Conservation (phyloP, 2,888 invertebrate genomes). For the Andrena chrysosceles region DNA sequence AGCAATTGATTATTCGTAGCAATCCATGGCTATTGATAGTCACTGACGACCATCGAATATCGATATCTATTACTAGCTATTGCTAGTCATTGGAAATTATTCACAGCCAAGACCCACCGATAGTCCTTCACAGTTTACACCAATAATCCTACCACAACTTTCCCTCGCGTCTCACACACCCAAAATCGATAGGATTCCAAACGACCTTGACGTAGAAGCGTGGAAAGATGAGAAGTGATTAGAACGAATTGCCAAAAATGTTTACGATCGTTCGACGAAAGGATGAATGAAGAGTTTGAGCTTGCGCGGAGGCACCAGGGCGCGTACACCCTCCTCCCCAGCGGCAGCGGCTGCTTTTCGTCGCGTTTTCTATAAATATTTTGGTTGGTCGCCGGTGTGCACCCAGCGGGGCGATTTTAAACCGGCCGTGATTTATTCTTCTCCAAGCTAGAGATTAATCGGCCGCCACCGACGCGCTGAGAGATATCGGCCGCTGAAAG, state of each 20-base stretch:
- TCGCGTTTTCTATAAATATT: conserved; percentile 54
- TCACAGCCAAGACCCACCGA: too few species aligned
- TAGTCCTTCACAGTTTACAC: too few species aligned
- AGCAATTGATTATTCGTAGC: too few species aligned
- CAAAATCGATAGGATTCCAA: too few species aligned
- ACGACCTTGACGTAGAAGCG: too few species aligned
- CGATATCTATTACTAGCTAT: too few species aligned
- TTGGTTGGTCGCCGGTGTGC: conserved; percentile 13
- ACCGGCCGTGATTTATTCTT: conserved; percentile 47
- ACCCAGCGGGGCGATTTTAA: conserved; percentile 25
- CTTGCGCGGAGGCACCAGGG: background rate
- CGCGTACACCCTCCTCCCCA: background rate
- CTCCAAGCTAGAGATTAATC: conserved; percentile 49
- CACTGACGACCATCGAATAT: too few species aligned
- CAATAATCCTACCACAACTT: too few species aligned
- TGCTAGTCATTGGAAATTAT: too few species aligned
- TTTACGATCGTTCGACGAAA: conserved; percentile 39
- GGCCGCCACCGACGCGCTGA: conserved; percentile 34
- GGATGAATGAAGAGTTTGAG: conserved; percentile 44
- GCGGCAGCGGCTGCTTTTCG: conserved; percentile 2
- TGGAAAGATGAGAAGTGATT: background rate
- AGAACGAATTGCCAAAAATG: conserved; percentile 13
- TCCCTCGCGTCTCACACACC: too few species aligned
- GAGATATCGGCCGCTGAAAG: conserved; percentile 52
- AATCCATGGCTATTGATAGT: too few species aligned